Evolutionary conservation across 2,888 invertebrate genomes (phyloP), one percentile per base, ranked within the genome.

Genomic region (Limnephilus lunatus): DNA sequence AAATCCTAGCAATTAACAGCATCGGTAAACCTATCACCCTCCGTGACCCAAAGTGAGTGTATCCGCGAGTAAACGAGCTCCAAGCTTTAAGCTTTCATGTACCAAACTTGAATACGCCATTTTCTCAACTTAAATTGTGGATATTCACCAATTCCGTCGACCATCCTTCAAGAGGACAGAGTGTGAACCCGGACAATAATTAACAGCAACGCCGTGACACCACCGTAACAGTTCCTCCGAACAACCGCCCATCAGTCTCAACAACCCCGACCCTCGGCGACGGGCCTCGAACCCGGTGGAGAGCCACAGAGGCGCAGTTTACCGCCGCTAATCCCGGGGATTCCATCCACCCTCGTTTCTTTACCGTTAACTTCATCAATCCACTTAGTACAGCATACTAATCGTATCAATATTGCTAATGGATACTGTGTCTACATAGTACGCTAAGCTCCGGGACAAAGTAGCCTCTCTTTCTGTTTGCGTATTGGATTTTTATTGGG

Each of bases 351-450:
- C 87, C 87, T 30, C 87, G 86, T 30, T 68, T 35, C 87, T 87
- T 68, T 86, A 44, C 30, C 30, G 85, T 35, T 87, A 68, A 15
- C 68, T 87, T 87, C 53, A 87, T 87, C 87, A 87, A 87, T 87
- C 87, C 87, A 53, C 68, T 53, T 53, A 87, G 53, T 31, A 31
- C 87, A 87, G 53, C 53, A 53, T 30, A 30, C 87, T 87, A 87
- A 87, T 87, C 87, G 87, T 68, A 31, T 31, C 87, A 87, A 53
- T 53, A 53, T 32, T 35, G 87, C 87, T 44, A 30, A 85, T 53
- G 48, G 87, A 85, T 32, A 82, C 32, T 32, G 82, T 82, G 68
- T 68, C 68, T 83, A 83, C 82, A 35, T 83, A 35, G 31, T 83
- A 83, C 83, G 19, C 83, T 83, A 32, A 83, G 31, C 83, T 35